Evolutionary conservation across 2,797 vertebrate genomes (phyloP), one percentile per base, ranked within the genome.

Genomic region (Notolepis coatsorum): DNA sequence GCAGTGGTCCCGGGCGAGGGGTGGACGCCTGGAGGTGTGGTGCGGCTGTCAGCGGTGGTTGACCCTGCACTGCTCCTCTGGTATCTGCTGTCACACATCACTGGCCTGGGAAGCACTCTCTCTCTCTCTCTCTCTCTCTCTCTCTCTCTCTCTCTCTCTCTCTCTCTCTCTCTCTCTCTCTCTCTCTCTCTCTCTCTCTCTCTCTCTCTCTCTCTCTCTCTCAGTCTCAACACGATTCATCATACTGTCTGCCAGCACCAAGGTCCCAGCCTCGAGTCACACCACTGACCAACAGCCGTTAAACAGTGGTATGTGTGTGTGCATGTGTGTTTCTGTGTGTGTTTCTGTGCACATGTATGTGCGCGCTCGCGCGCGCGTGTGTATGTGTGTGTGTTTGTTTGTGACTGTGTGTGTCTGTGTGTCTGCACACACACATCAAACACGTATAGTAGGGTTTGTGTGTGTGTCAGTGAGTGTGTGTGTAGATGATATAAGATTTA

Each of bases 61-160:
- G 92, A 92, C 91, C 91, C 79, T 68, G 68, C 73, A 64, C 65
- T 70, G 75, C 59, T 81, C 81, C 82, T 84, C 85, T 87, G 78
- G 85, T 91, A 91, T 91, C 90, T 87, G 65, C 79, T 73, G 86
- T 91, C 85, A 93, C 85, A 89, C 85, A 88, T 88, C 90, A 82
- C 79, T 82, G 85, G 39, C 72, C 66, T 79, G 58, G 66, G 82
- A 88, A 85, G 82, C 79, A 69, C 84, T 87, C 85, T 88, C 79
- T 72, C 69, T 61, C 68, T 61, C 57, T 84, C 61, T 65, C 65
- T 7, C 41, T 73, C 67, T 76, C n/a, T n/a, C n/a, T 57, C 60
- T 75, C 68, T 65, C 87, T 88, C 71, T 73, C 65, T 58, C 35
- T 48, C 61, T 55, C 68, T 73, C 81, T 62, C 68, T n/a, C 87